These are phyloP conservation scores for Athalia circularis DNA, from an alignment of 2,888 invertebrate genomes.

Conservation along the genomic window DNA sequence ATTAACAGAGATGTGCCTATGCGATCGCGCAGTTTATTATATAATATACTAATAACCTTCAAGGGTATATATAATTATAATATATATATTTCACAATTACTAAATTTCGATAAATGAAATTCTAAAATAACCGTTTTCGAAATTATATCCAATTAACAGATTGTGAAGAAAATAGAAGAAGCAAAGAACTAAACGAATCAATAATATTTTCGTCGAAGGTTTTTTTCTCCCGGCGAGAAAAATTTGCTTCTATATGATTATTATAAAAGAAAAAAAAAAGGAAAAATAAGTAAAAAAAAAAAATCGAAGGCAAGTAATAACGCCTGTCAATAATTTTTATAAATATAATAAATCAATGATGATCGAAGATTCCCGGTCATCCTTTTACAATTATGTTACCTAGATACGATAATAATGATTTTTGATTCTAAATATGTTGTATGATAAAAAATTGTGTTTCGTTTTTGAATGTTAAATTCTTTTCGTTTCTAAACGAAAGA, in stretches of 20 bases:
- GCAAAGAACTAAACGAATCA: not conserved
- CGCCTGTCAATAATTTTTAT: too few relatives aligned
- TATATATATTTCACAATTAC: not conserved
- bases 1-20: constrained; percentile 17
- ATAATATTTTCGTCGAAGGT: constrained; percentile 55
- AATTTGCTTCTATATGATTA: constrained; percentile 62
- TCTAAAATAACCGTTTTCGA: not conserved
- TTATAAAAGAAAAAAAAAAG: constrained; percentile 33
- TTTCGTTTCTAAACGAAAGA: constrained; percentile 44
- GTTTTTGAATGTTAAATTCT: constrained; percentile 47
- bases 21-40: not conserved
- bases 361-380: too few relatives aligned
- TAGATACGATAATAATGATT: too few relatives aligned
- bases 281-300: too few relatives aligned
- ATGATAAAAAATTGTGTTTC: too few relatives aligned
- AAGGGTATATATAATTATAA: not conserved
- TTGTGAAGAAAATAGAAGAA: not conserved
- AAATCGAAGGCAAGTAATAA: too few relatives aligned
- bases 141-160: not conserved
- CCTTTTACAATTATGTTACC: too few relatives aligned
- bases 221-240: constrained; percentile 67
- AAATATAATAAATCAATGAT: too few relatives aligned
- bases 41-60: not conserved
- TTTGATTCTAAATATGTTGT: too few relatives aligned
- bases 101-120: not conserved